phyloP scores from a whole-genome alignment of 2,797 vertebrate species.

The Morelia viridis region DNA sequence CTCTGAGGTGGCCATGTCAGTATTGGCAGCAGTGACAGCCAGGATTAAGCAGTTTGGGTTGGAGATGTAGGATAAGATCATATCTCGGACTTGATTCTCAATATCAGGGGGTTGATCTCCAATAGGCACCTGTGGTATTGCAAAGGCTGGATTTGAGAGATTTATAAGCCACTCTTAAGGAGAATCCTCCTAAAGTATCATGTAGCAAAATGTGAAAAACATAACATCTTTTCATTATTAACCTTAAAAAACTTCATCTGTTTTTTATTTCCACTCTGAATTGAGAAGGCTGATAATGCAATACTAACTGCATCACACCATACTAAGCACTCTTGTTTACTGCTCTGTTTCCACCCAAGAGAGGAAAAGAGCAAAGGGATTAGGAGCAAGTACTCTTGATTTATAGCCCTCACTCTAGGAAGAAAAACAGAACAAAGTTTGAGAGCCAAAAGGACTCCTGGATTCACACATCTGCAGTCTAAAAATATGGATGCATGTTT shows the following conservation, averaged over 20 bases:
- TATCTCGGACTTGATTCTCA: conserved; percentile 86
- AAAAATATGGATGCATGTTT: background rate
- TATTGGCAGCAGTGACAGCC: conserved; percentile 88
- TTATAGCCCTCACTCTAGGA: background rate
- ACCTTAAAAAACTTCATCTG: background rate
- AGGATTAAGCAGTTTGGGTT: conserved; percentile 89
- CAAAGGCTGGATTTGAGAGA: background rate
- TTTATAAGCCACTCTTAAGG: background rate
- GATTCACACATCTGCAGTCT: background rate
- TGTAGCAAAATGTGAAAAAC: background rate
- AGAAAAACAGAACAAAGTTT: background rate
- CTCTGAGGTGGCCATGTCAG: conserved; percentile 88
- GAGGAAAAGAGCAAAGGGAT: background rate
- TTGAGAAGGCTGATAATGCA: background rate
- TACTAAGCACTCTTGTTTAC: background rate
- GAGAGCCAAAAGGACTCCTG: background rate
- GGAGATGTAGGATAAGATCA: conserved; percentile 87
- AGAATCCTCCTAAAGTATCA: background rate
- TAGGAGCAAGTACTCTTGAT: background rate
- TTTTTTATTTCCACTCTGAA: background rate
- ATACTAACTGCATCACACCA: background rate
- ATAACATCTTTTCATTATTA: background rate
- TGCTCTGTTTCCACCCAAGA: background rate
- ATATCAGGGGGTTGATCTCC: conserved; percentile 91
- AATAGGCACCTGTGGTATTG: conserved; percentile 81